Evolutionary conservation across 1,140 invertebrate genomes (phyloP), one percentile per base, ranked within the genome.

Genomic region (Calliopsis andreniformis): DNA sequence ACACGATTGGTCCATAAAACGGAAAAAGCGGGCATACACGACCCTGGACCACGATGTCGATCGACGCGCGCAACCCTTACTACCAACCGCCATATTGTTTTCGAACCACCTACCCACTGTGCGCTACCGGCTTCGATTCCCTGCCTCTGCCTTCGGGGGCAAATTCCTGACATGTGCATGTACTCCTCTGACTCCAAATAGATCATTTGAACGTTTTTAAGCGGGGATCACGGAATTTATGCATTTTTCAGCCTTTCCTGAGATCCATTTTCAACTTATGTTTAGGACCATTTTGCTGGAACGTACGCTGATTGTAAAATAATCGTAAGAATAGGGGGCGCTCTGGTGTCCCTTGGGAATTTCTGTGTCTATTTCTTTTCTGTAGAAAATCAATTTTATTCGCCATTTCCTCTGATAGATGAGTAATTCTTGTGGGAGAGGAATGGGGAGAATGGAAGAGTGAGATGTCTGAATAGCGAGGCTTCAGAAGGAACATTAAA

Each of bases 1-100:
- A 58, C 71, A 78, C 87, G 78, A 89, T 89, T 90, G 87, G 88
- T 78, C 79, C 83, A 85, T 80, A 83, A 83, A 39, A 76, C 80
- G 51, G 67, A 80, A 77, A 77, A 67, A 83, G 69, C 76, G 70
- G 63, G 62, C 76, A 71, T 75, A 49, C 53, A 67, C 73, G 64
- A 61, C 79, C 80, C 76, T 83, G 76, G 76, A 77, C 56, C 77
- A 79, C 72, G 68, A 71, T 72, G 79, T 80, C 70, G 80, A 67
- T 75, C 80, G 70, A 53, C 72, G 72, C 62, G 78, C 83, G 73
- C 80, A 76, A 35, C 58, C 55, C 43, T 43, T 47, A 25, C 39
- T 39, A 47, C n/a, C 8, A 35, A 55, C 39, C 42, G 47, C 71
- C 70, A 64, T 79, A 51, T 68, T 79, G 56, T 39, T 75, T 56